Base-by-base conservation (phyloP, 2,797 vertebrate species). In the Odontamblyopus lacepedii region DNA sequence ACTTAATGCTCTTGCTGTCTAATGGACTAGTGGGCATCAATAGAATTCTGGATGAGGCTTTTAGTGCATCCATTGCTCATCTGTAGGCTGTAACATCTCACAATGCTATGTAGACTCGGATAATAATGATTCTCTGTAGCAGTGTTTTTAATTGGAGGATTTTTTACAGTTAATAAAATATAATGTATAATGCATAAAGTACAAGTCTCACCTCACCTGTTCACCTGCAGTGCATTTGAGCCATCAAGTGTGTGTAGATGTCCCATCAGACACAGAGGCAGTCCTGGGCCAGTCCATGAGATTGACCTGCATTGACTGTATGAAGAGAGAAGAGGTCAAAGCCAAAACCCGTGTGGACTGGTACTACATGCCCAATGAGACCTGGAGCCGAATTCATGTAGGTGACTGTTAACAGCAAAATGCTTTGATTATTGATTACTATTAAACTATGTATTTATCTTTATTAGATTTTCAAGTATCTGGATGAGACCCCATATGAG, bases 241-340 rank as follows among this genome's bases (percentile, higher is more conserved):
- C 75, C 87, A 84, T 78, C 88, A 94, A 0, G 97, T 99, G 77
- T 99, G 98, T 69, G 98, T 99, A 59, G 95, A 98, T 12, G 93
- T 97, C 44, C 92, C 92, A 0, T 96, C 97, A 0, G 95, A 93
- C 63, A 97, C 95, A 0, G 94, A 97, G 62, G 96, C 96, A 0
- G 95, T 97, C 19, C 87, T 95, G 77, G 96, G 96, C 29, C 87
- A 23, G 0, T 30, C 88, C 82, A 98, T 95, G 95, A 97, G 94
- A 87, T 89, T 99, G 29, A 95, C 94, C 70, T 99, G 98, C 88
- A 97, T 99, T 87, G 95, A 93, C 85, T 99, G 98, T 82, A 92
- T 97, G 95, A 97, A 92, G 88, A 95, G 97, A 82, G 97, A 98
- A 78, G 97, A 99, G 82, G 94, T 98, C 74, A 93, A 82, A 48